Conservation (phyloP, 30 jellyfish, hydroid and myxozoan species). For the Hydractinia echinata region DNA sequence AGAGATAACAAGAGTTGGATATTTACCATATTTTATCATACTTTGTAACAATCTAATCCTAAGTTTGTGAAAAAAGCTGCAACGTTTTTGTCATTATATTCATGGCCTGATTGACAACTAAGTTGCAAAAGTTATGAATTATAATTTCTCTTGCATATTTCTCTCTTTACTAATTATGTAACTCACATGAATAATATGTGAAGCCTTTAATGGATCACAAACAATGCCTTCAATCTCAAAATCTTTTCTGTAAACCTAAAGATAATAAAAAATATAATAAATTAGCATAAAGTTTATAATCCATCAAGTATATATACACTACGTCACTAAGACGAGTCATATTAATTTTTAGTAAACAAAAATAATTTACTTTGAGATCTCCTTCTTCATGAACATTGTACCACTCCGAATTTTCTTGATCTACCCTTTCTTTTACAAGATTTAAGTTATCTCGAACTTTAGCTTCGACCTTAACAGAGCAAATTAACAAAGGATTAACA, state of each 20-base stretch:
- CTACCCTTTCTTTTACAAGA: conserved; percentile 65
- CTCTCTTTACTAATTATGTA: not conserved
- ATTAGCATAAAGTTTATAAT: not conserved
- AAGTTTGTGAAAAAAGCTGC: too few relatives aligned
- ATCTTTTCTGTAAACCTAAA: conserved; percentile 85
- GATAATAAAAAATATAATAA: not conserved
- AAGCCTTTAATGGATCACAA: conserved; percentile 90
- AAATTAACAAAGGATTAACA: not conserved
- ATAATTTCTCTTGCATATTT: not conserved
- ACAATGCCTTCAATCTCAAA: conserved; percentile 75
- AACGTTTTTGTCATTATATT: too few relatives aligned
- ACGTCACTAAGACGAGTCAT: not conserved
- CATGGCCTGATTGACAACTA: too few relatives aligned
- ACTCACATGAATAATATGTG: conserved; percentile 76
- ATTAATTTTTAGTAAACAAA: not conserved
- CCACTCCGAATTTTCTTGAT: conserved; percentile 68
- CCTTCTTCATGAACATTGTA: conserved; percentile 89
- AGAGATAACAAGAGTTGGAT: too few relatives aligned
- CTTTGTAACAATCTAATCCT: too few relatives aligned
- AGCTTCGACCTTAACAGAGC: conserved; percentile 36
- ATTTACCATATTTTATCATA: too few relatives aligned
- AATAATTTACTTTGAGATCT: conserved; percentile 56
- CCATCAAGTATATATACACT: too few relatives aligned
- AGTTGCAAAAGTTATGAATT: not conserved
- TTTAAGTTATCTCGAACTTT: conserved; percentile 62